Evolutionary conservation across 2,797 vertebrate species (phyloP), one percentile per base, ranked within the genome.

Genomic region (Myripristis jacobus): DNA sequence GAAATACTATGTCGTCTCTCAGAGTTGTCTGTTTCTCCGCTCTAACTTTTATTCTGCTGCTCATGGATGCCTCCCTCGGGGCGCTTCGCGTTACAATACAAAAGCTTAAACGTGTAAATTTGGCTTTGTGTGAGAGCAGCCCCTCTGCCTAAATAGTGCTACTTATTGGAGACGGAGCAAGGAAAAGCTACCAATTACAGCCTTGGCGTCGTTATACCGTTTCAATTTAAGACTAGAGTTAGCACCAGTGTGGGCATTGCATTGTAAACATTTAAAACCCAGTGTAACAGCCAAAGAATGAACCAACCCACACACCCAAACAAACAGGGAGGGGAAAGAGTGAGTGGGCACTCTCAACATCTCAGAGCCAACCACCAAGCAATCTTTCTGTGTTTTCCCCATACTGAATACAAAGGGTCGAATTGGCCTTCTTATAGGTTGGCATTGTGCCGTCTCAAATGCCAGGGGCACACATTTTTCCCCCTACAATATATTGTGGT

Each of bases 361-460:
- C 53, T 83, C 55, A 70, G 59, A 83, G 70, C 66, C 57, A 81
- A 57, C 58, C 67, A 78, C 56, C 60, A 58, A 76, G 79, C 72
- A 66, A 57, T 56, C 48, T 52, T 19, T 70, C 22, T 46, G 53
- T 53, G 75, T 47, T 38, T 55, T 55, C 43, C 57, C 62, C 59
- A 50, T 2, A 21, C 55, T 70, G 71, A 87, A 81, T 44, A 79
- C 75, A 79, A 86, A 77, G 56, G 51, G 36, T 58, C 43, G 81
- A 77, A 88, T 58, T 87, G 84, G 85, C 84, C 73, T 47, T 66
- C 80, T 82, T 78, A 65, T 77, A 74, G 66, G 76, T 73, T 90
- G 91, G 87, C 88, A 84, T 53, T 19, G 71, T 65, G 80, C 76
- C 69, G 66, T 74, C 71, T 87, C 66, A 85, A 91, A 89, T 90